Conservation (phyloP, 2,113 vertebrate species). For the Agelaius phoeniceus region DNA sequence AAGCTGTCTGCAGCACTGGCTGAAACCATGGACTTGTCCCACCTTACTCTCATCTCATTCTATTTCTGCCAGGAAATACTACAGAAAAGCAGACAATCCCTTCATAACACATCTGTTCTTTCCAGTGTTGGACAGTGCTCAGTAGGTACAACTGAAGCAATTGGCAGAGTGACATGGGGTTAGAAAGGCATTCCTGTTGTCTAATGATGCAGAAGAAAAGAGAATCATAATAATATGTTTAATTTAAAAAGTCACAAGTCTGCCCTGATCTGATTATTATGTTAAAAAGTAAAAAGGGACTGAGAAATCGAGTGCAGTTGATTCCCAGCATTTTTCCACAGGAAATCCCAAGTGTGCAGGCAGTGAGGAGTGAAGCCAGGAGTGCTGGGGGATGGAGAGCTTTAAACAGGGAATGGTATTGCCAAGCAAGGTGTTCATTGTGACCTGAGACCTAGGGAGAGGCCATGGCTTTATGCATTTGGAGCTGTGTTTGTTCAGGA, state of each 20-base stretch:
- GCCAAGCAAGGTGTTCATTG: neutral
- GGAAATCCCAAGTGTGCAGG: neutral
- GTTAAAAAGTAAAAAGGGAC: neutral
- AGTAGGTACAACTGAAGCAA: neutral
- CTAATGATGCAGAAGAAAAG: neutral
- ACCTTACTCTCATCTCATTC: neutral
- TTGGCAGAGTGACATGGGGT: neutral
- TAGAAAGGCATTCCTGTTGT: neutral
- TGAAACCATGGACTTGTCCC: fast-evolving
- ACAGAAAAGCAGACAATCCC: neutral
- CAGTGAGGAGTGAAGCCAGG: neutral
- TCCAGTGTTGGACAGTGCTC: neutral
- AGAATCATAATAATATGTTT: neutral
- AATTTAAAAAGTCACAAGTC: neutral
- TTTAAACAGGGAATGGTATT: neutral
- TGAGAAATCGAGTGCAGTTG: neutral
- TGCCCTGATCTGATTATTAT: neutral
- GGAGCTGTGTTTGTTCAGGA: neutral
- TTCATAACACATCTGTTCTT: neutral
- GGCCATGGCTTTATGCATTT: neutral
- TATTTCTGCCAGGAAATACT: neutral
- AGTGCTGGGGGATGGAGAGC: neutral
- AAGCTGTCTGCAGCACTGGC: neutral
- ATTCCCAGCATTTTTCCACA: neutral
- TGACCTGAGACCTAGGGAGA: neutral